Base-by-base conservation (phyloP, 2,113 vertebrate genomes). In the Hyperopisus bebe region DNA sequence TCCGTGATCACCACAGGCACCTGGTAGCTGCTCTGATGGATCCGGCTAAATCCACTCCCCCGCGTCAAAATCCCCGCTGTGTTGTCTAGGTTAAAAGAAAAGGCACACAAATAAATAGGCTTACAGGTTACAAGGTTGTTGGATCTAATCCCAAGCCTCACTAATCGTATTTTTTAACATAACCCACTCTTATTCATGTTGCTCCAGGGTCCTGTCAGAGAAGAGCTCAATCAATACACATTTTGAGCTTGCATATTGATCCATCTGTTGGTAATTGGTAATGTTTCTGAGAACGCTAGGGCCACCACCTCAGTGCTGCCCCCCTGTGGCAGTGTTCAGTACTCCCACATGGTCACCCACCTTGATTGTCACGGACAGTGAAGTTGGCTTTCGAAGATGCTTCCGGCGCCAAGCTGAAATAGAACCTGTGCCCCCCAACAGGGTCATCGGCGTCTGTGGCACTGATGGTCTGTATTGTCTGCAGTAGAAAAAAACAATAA, bases 401-500 rank as follows among this genome's bases (percentile, higher is more conserved):
- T 89, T 99, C 97, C 0, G 97, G 96, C 13, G 97, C 96, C 91
- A 99, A 93, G 55, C 95, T 96, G 95, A 99, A 99, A 66, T 96
- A 97, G 94, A 99, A 99, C 0, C 97, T 96, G 91, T 98, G 98
- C 88, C 98, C 98, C 6, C 94, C 96, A 47, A 95, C 94, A 19
- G 98, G 96, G 88, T 97, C 97, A 1, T 99, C 98, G 11, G 96
- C 97, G 91, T 99, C 98, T 13, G 97, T 92, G 42, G 98, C 98
- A 66, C 96, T 97, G n/a, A 99, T 94, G 0, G 97, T 99, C 94
- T 99, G 98, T 92, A 99, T 98, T 92, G 97, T 94, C 98, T 99
- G 92, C 84, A 96, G 94, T 21, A 92, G 90, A 51, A 47, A 3
- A 24, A 66, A 51, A 89, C 48, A 27, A 53, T 19, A 10, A 17